Evolutionary conservation across 2,888 invertebrate species (phyloP).

Genomic region (Pycnomerus fuliginosus): DNA sequence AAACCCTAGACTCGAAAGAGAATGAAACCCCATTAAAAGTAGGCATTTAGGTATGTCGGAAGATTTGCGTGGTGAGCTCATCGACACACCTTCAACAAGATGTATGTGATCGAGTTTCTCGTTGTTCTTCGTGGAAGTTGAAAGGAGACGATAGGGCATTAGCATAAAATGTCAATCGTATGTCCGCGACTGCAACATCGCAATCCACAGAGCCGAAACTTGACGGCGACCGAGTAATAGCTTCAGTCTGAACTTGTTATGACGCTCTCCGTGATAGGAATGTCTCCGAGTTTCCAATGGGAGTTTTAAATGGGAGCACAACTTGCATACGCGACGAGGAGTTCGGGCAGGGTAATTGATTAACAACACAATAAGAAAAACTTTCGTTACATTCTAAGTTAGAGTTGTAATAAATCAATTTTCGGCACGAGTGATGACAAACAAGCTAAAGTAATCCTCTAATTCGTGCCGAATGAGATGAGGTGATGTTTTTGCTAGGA

Average conservation of each 20-base stretch:
- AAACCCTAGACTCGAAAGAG: too few species aligned
- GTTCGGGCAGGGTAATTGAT: slow-evolving; percentile 17
- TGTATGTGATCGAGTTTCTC: slow-evolving; percentile 14
- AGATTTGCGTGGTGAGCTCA: slow-evolving; percentile 16
- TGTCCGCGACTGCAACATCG: slow-evolving; percentile 36
- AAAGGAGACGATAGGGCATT: slow-evolving; percentile 24
- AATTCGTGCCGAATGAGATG: slow-evolving; percentile 36
- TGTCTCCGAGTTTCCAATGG: slow-evolving; percentile 13
- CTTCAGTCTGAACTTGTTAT: slow-evolving; percentile 46
- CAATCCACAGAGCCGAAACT: slow-evolving; percentile 37
- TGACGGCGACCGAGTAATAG: slow-evolving; percentile 46
- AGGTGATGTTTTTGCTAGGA: slow-evolving; percentile 40
- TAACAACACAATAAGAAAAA: slow-evolving; percentile 6
- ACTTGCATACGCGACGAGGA: slow-evolving; percentile 12
- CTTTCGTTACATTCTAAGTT: too few species aligned
- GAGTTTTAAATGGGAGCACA: slow-evolving; percentile 15
- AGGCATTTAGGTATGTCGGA: background rate
- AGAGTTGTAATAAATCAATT: slow-evolving; percentile 38
- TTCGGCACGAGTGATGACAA: slow-evolving; percentile 42
- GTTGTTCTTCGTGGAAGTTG: slow-evolving; percentile 15
- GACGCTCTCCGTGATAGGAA: slow-evolving; percentile 32
- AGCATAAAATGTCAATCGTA: slow-evolving; percentile 46
- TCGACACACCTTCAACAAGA: slow-evolving; percentile 18
- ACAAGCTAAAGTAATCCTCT: slow-evolving; percentile 41
- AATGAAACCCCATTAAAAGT: too few species aligned